A percentile compares a stretch with the other conserved stretches of the same genome.
phyloP scores from a whole-genome alignment of 2,888 invertebrate genomes.

The Glyphotaelius pellucidus region DNA sequence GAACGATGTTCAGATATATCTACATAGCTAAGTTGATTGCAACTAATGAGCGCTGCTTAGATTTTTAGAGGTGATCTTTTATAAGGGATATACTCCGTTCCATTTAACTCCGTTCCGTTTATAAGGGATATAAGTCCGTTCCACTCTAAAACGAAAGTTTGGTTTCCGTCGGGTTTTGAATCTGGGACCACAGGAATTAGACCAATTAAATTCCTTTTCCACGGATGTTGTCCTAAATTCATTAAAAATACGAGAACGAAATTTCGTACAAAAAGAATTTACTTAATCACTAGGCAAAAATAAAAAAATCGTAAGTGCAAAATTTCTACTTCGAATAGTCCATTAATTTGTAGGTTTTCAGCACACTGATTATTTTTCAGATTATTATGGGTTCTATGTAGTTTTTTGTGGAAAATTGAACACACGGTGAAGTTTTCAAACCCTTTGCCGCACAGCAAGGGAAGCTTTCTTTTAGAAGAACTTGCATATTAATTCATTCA shows the following conservation, averaged over 20 bases:
- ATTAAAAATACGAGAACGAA: too few species aligned
- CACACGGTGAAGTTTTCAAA: background rate
- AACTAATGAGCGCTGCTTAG: background rate
- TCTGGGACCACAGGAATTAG: background rate
- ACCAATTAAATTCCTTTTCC: background rate
- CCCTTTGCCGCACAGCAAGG: background rate
- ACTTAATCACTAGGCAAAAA: too few species aligned
- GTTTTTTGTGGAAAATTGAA: background rate
- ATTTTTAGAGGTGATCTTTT: background rate
- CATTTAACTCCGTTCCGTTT: too few species aligned
- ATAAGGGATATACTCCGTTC: background rate
- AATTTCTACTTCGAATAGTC: background rate
- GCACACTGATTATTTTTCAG: background rate
- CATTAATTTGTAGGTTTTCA: background rate
- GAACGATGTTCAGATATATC: too few species aligned
- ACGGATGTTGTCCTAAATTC: background rate
- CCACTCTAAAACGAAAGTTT: background rate
- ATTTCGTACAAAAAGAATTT: background rate
- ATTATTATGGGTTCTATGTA: background rate
- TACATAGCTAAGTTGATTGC: too few species aligned
- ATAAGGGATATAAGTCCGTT: background rate
- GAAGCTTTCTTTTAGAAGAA: background rate
- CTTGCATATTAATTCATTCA: conserved; percentile 58
- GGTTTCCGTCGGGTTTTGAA: background rate
- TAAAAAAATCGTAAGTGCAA: background rate